A percentile compares a stretch with the other conserved stretches of the same genome.
Evolutionary conservation across 1,140 invertebrate genomes (phyloP).

Genomic region (Camponotus floridanus): DNA sequence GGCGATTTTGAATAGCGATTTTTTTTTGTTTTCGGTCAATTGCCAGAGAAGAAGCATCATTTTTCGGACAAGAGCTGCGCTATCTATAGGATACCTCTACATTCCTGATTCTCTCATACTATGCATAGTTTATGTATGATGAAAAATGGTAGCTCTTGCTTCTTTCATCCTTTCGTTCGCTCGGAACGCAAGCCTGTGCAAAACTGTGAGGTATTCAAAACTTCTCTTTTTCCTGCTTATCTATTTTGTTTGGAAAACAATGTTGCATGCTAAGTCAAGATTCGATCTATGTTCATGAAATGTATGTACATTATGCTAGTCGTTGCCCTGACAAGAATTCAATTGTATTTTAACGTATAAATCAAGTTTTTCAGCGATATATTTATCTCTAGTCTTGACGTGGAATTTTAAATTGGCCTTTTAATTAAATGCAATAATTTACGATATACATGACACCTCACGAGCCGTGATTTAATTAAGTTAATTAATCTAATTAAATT

Average conservation of each 20-base stretch:
- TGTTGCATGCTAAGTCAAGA: not conserved
- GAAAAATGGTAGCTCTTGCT: slow-evolving; percentile 31
- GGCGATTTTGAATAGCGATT: not conserved
- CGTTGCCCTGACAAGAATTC: not conserved
- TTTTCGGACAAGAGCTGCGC: slow-evolving; percentile 37
- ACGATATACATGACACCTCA: not conserved
- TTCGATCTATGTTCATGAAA: slow-evolving; percentile 5
- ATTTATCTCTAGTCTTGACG: not conserved
- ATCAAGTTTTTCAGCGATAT: not conserved
- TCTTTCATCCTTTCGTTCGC: not conserved
- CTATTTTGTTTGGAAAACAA: slow-evolving; percentile 24
- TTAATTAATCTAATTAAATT: not conserved
- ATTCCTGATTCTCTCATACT: slow-evolving; percentile 31
- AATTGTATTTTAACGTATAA: not conserved
- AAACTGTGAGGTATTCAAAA: slow-evolving; percentile 19
- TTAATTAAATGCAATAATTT: not conserved
- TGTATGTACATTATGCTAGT: not conserved
- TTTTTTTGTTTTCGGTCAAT: slow-evolving; percentile 13
- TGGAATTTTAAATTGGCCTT: not conserved
- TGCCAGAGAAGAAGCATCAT: slow-evolving; percentile 27
- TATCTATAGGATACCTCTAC: slow-evolving; percentile 14
- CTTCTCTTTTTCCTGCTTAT: slow-evolving; percentile 11
- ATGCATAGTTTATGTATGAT: not conserved
- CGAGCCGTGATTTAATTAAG: not conserved
- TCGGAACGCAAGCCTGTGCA: not conserved